Evolutionary conservation across 2,888 invertebrate genomes (phyloP).

Genomic region (Theodoxus fluviatilis): DNA sequence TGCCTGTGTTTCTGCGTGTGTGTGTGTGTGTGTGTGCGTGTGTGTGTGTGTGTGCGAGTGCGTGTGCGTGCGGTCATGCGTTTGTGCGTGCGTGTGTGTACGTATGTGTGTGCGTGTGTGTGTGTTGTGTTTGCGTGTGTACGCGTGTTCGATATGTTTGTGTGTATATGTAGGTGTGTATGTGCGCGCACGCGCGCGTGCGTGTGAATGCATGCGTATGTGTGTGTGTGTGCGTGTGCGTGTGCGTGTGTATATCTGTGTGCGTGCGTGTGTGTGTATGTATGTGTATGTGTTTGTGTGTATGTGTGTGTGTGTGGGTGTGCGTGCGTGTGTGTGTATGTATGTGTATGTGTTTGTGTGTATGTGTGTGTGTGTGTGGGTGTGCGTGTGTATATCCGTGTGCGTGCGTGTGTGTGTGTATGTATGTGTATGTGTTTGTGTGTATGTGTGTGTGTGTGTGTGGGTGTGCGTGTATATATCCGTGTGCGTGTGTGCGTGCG

Average conservation of each 20-base stretch:
- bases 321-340: neutral
- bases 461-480: neutral
- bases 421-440: neutral
- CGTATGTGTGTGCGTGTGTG: constrained; percentile 18
- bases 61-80: constrained; percentile 8
- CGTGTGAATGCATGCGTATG: neutral
- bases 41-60: constrained; percentile 11
- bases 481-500: neutral
- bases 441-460: neutral
- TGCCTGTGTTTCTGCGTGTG: neutral
- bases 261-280: neutral
- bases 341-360: neutral
- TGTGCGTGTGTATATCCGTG: neutral
- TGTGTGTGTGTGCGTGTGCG: neutral
- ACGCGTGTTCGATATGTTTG: no score
- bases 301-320: neutral
- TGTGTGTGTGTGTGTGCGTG: constrained; percentile 6
- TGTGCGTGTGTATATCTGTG: neutral
- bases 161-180: neutral
- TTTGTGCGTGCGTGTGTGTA: constrained; percentile 17
- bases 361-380: neutral
- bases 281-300: neutral
- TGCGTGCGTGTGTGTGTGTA: neutral
- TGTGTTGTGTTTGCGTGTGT: neutral
- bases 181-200: neutral